Evolutionary conservation across 1,140 invertebrate genomes (phyloP).

Genomic region (Drosophila rufa): DNA sequence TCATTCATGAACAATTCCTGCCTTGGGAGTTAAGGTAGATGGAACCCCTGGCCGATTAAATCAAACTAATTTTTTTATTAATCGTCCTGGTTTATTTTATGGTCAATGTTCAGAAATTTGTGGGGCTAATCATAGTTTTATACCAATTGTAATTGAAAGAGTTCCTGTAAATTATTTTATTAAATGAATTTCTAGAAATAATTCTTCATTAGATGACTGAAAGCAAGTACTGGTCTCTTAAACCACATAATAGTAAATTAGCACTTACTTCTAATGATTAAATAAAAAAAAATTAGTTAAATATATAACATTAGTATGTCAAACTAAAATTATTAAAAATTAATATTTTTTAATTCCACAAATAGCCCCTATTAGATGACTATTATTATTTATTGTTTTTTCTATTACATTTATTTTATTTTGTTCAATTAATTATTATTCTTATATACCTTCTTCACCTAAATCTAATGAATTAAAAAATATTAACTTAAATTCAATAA

Average conservation of each 20-base stretch:
- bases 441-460: slow-evolving; percentile 69
- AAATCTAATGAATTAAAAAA: slow-evolving; percentile 74
- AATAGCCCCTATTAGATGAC: slow-evolving; percentile 86
- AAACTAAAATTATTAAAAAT: slow-evolving; percentile 87
- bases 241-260: slow-evolving; percentile 86
- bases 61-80: slow-evolving; percentile 87
- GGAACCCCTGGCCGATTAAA: slow-evolving; percentile 89
- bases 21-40: slow-evolving; percentile 89
- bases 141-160: slow-evolving; percentile 90
- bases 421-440: slow-evolving; percentile 85
- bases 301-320: slow-evolving; percentile 86
- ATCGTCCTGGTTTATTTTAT: slow-evolving; percentile 87
- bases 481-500: slow-evolving; percentile 78
- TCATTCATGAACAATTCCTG: slow-evolving; percentile 89
- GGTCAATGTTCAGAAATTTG: slow-evolving; percentile 93
- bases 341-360: slow-evolving; percentile 87
- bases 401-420: slow-evolving; percentile 85
- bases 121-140: slow-evolving; percentile 91
- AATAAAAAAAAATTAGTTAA: slow-evolving; percentile 86
- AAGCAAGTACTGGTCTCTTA: slow-evolving; percentile 88
- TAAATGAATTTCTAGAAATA: slow-evolving; percentile 86
- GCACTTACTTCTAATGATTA: slow-evolving; percentile 86
- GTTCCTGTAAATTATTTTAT: slow-evolving; percentile 86
- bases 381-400: slow-evolving; percentile 86
- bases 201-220: slow-evolving; percentile 88